Base-by-base conservation (phyloP, 2,888 invertebrate genomes). In the Brachypterus glaber region DNA sequence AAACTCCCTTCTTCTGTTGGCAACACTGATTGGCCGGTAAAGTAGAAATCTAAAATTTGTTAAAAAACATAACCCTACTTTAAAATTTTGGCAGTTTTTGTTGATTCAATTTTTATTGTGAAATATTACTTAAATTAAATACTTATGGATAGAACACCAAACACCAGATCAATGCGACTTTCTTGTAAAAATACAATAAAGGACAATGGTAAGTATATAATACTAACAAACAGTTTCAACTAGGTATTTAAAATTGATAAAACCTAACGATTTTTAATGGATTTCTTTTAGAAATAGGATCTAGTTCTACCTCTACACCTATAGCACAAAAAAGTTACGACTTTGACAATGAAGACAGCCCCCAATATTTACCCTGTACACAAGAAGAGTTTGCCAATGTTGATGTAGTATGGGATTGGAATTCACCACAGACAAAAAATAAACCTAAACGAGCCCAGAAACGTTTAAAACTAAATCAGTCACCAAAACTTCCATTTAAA, bases 371-470 rank as follows among this genome's bases (percentile, higher is more conserved):
- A 16, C 55, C 59, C 5, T 59, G 52, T 24, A 67, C 67, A 3
- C 69, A 67, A 49, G 69, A 69, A 37, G 54, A 51, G 13, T 55
- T 51, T 29, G 55, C 58, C 16, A 58, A 58, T 41, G 50, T 62
- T 12, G 69, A 70, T 50, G 68, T 71, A 11, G 54, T 65, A 3
- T 71, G 71, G 71, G 69, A 70, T 44, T 70, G 70, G 69, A 64
- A 68, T 44, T 65, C 63, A 12, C 60, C 68, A 2, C 47, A 55
- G 41, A 48, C 54, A 2, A 58, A 53, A 44, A 47, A 51, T 5
- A 43, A 40, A 24, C 43, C 46, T 15, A 51, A 42, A 40, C 44
- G 41, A 31, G 26, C 34, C 15, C 43, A 48, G 33, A 50, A 44
- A 40, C 40, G 47, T 17, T 32, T 50, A 16, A 24, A 45, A 31